phyloP scores from a whole-genome alignment of 2,113 vertebrate species.

The Antechinus stuartii region DNA sequence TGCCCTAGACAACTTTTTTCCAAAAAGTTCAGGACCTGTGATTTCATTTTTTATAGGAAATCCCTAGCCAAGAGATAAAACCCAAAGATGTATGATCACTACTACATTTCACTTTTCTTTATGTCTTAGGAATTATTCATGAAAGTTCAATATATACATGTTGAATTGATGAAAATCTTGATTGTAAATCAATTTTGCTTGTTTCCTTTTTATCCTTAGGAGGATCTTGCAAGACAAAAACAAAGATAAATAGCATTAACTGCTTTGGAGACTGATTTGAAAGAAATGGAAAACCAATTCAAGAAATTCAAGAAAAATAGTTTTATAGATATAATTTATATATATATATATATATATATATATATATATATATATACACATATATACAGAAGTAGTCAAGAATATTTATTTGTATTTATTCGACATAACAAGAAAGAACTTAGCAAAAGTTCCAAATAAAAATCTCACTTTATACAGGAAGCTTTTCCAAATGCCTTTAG shows the following conservation, averaged over 20 bases:
- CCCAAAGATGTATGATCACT: background rate
- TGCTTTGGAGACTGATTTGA: background rate
- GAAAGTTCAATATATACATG: background rate
- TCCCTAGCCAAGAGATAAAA: background rate
- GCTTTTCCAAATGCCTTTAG: background rate
- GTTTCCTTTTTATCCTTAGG: background rate
- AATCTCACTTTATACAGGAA: background rate
- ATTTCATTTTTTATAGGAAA: background rate
- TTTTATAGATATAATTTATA: background rate
- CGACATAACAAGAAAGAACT: background rate
- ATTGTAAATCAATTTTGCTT: background rate
- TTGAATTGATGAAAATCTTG: background rate
- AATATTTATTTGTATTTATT: background rate
- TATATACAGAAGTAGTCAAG: too few relatives aligned
- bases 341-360: too few relatives aligned
- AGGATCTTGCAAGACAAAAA: background rate
- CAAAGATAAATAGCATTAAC: background rate
- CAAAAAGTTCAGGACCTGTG: background rate
- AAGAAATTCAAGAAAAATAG: background rate
- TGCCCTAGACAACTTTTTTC: background rate
- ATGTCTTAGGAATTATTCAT: background rate
- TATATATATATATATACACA: too few relatives aligned
- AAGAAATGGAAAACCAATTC: background rate
- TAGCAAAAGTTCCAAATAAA: background rate
- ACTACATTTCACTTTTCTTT: background rate